A percentile compares a stretch with the other conserved stretches of the same genome.
Conservation (phyloP, 2,888 invertebrate genomes). For the Vesta saturnalis region DNA sequence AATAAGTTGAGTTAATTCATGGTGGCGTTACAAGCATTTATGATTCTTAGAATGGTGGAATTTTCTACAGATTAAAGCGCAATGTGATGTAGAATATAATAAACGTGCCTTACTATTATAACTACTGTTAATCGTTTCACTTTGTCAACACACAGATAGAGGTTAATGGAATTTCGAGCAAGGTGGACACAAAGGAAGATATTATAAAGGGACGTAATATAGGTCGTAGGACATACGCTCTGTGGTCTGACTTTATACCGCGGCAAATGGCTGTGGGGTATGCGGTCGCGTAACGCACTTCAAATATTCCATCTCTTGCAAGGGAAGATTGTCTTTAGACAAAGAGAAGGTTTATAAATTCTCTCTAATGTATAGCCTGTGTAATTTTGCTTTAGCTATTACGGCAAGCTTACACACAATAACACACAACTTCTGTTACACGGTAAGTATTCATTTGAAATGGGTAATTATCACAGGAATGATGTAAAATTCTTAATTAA, state of each 20-base stretch:
- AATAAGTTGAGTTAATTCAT: too few relatives aligned
- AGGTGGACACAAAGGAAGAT: constrained; percentile 38
- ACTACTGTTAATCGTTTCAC: constrained; percentile 25
- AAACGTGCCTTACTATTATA: not conserved
- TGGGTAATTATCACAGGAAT: too few relatives aligned
- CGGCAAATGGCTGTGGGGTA: constrained; percentile 38
- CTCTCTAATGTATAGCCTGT: constrained; percentile 13
- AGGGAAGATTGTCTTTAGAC: constrained; percentile 28
- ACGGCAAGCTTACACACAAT: not conserved
- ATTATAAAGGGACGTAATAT: constrained; percentile 37
- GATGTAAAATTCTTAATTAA: too few relatives aligned
- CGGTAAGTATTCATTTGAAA: too few relatives aligned
- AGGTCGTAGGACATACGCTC: constrained; percentile 39
- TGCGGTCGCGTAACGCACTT: constrained; percentile 37
- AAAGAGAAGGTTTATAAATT: constrained; percentile 23
- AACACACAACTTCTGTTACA: not conserved
- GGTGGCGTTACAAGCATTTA: too few relatives aligned
- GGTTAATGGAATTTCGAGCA: constrained; percentile 34
- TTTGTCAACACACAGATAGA: constrained; percentile 28
- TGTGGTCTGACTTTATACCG: constrained; percentile 34
- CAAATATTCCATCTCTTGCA: constrained; percentile 34
- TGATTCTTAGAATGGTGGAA: too few relatives aligned
- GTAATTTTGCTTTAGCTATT: not conserved
- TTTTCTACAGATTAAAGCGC: too few relatives aligned
- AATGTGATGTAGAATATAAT: too few relatives aligned